A percentile compares a stretch with the other conserved stretches of the same genome.
Conservation (phyloP, 2,888 invertebrate species). For the Autographa gamma region DNA sequence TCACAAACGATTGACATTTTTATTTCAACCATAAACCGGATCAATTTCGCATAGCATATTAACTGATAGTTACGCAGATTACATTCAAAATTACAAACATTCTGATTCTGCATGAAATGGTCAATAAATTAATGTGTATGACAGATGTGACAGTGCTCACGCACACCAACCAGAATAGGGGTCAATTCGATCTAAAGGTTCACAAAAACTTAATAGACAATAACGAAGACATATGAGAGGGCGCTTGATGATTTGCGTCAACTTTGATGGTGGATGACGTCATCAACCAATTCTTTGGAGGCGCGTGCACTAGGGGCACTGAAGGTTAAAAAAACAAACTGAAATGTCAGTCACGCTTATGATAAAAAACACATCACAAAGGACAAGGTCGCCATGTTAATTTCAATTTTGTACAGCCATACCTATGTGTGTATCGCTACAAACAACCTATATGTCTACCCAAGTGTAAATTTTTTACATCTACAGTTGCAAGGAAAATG, state of each 20-base stretch:
- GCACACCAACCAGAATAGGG: slow-evolving; percentile 72
- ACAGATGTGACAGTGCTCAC: slow-evolving; percentile 71
- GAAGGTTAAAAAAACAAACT: slow-evolving; percentile 60
- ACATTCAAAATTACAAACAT: slow-evolving; percentile 21
- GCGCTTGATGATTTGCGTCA: slow-evolving; percentile 79
- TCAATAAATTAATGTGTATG: slow-evolving; percentile 50
- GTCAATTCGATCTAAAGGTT: slow-evolving; percentile 82
- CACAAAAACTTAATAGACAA: slow-evolving; percentile 80
- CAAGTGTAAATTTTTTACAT: slow-evolving; percentile 19
- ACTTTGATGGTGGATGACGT: slow-evolving; percentile 69
- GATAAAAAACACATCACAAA: slow-evolving; percentile 23
- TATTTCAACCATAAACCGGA: not conserved
- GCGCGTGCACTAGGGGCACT: slow-evolving; percentile 44
- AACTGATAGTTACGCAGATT: slow-evolving; percentile 13
- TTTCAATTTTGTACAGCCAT: slow-evolving; percentile 5
- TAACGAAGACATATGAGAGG: slow-evolving; percentile 79
- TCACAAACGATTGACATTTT: not conserved
- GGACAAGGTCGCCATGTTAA: slow-evolving; percentile 26
- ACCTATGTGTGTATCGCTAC: not conserved
- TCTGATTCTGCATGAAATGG: slow-evolving; percentile 33
- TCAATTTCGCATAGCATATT: slow-evolving; percentile 1
- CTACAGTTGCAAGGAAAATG: slow-evolving; percentile 46
- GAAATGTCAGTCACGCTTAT: slow-evolving; percentile 55
- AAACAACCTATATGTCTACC: not conserved
- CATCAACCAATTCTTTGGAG: slow-evolving; percentile 66